Conservation (phyloP, 2,797 vertebrate genomes). For the Poecile montanus region DNA sequence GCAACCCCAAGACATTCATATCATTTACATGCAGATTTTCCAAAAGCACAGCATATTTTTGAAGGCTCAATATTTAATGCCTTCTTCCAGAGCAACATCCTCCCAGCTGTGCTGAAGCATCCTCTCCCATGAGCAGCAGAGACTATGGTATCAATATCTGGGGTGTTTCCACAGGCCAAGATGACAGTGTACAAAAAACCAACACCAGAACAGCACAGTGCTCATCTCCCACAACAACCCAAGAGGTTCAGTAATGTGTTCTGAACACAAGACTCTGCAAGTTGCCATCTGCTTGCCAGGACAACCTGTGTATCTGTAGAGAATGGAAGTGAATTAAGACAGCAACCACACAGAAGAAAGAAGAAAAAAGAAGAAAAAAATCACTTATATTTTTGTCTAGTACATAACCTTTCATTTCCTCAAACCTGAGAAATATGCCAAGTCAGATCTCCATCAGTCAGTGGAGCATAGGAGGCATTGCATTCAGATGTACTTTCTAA, state of each 20-base stretch:
- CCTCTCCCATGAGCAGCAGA: not conserved
- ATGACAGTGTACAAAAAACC: not conserved
- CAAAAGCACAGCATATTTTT: not conserved
- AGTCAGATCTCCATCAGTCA: not conserved
- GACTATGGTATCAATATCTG: not conserved
- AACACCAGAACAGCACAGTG: not conserved
- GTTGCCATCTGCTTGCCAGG: not conserved
- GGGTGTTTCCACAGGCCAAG: not conserved
- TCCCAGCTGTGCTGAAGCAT: not conserved
- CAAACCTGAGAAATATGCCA: not conserved
- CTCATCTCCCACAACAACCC: not conserved
- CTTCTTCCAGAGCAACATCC: not conserved
- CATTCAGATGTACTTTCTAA: not conserved
- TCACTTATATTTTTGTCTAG: not conserved
- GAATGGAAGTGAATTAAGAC: not conserved
- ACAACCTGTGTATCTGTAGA: not conserved
- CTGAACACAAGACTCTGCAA: not conserved
- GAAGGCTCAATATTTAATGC: not conserved
- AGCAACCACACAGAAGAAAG: accelerated
- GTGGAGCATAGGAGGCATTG: not conserved
- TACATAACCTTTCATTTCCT: not conserved
- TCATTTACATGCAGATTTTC: not conserved
- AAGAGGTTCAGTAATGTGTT: not conserved
- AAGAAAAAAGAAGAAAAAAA: not conserved
- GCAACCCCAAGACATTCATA: not conserved